Percentiles rank a stretch among this genome's conserved stretches.
These are phyloP conservation scores for Helicoverpa assulta DNA, from an alignment of 2,888 invertebrate species.

Conservation along the genomic window DNA sequence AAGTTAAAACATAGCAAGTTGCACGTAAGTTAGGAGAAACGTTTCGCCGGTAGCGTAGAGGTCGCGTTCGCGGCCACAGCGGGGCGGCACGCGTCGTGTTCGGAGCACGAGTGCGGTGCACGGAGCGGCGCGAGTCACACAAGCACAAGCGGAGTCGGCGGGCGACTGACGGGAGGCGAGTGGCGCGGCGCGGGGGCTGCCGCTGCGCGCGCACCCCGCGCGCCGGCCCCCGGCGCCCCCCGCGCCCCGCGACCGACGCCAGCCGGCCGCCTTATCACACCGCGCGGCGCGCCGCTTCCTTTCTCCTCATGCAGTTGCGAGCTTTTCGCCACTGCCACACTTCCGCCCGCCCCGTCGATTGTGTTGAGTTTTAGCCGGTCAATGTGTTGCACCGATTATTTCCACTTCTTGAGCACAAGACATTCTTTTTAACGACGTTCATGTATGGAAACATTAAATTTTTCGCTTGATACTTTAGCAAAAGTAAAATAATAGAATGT, in stretches of 20 bases:
- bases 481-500: conserved; percentile 7
- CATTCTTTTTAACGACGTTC: conserved; percentile 60
- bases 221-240: conserved; percentile 69
- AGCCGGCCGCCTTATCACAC: conserved; percentile 88
- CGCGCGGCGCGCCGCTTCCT: conserved; percentile 88
- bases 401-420: conserved; percentile 71
- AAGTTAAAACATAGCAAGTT: conserved; percentile 89
- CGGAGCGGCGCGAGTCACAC: conserved; percentile 90
- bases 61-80: conserved; percentile 91
- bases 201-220: conserved; percentile 86
- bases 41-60: conserved; percentile 90
- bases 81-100: conserved; percentile 89
- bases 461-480: conserved; percentile 22
- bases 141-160: conserved; percentile 91
- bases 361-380: conserved; percentile 82
- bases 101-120: conserved; percentile 90
- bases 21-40: conserved; percentile 88
- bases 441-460: conserved; percentile 43
- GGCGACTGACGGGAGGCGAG: conserved; percentile 90
- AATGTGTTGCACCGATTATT: conserved; percentile 80
- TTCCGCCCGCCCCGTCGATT: conserved; percentile 87
- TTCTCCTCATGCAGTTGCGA: conserved; percentile 89
- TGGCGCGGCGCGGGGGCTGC: conserved; percentile 86
- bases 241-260: conserved; percentile 81
- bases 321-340: conserved; percentile 89